Evolutionary conservation across 1,140 invertebrate genomes (phyloP).

Genomic region (Reticulitermes speratus): DNA sequence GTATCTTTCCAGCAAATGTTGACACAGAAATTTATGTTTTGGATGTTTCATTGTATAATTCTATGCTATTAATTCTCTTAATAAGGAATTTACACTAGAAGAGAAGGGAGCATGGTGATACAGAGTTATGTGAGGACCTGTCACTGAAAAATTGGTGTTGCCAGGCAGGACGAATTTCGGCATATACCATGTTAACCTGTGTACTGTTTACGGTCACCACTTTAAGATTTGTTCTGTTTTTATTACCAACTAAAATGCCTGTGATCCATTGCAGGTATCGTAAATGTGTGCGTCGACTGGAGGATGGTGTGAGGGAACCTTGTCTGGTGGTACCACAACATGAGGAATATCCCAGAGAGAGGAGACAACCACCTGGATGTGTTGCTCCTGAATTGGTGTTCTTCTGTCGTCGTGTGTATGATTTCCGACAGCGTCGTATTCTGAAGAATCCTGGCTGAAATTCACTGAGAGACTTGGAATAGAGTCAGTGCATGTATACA

Average conservation of each 20-base stretch:
- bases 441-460: conserved; percentile 34
- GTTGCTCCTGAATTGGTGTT: conserved; percentile 84
- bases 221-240: no score
- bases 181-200: no score
- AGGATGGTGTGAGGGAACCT: conserved; percentile 59
- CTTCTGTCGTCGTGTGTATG: conserved; percentile 91
- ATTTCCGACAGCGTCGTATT: conserved; percentile 75
- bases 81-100: no score
- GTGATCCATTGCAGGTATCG: conserved; percentile 54
- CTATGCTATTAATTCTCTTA: no score
- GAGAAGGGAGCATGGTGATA: not conserved
- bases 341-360: conserved; percentile 53
- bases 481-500: not conserved
- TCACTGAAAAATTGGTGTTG: no score
- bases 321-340: conserved; percentile 59
- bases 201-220: no score
- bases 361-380: conserved; percentile 67
- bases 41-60: no score
- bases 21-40: no score
- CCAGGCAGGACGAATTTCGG: no score
- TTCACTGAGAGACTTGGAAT: not conserved
- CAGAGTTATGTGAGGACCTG: not conserved
- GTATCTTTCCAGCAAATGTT: no score
- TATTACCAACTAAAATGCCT: no score
- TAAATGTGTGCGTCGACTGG: conserved; percentile 59